phyloP scores from a whole-genome alignment of 2,797 vertebrate genomes.

The Dicrostonyx torquatus region DNA sequence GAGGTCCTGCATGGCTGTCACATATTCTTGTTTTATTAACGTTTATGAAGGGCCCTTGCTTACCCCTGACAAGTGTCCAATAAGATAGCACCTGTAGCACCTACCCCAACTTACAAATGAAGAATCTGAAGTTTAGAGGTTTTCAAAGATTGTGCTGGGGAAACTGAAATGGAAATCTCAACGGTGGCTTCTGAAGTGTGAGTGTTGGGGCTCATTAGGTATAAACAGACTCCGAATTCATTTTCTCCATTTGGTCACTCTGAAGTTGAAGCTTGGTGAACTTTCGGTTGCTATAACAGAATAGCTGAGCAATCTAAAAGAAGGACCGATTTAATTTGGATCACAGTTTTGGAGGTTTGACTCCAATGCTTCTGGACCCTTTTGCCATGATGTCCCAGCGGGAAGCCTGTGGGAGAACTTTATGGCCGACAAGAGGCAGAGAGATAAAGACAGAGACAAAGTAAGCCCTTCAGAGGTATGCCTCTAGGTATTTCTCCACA shows the following conservation, averaged over 20 bases:
- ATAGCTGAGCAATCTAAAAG: not conserved
- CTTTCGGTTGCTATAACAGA: not conserved
- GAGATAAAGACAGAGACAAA: not conserved
- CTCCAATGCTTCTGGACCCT: not conserved
- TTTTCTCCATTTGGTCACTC: not conserved
- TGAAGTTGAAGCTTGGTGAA: not conserved
- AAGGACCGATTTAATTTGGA: not conserved
- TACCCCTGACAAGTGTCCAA: not conserved
- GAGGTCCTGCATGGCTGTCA: not conserved
- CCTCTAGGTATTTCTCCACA: not conserved
- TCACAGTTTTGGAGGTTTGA: not conserved
- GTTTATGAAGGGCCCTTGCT: not conserved
- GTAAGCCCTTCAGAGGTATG: not conserved
- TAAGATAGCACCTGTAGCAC: not conserved
- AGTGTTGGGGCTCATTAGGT: not conserved
- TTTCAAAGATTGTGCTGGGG: not conserved
- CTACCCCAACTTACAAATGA: not conserved
- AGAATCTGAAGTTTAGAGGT: not conserved
- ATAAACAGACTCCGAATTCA: not conserved
- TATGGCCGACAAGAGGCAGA: not conserved
- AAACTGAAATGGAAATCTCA: not conserved
- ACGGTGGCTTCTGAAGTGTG: not conserved
- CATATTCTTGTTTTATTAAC: slow-evolving; percentile 24
- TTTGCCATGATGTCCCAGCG: not conserved
- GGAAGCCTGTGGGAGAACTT: not conserved